Evolutionary conservation across 2,797 vertebrate genomes (phyloP).

Genomic region (Tangara arthus): DNA sequence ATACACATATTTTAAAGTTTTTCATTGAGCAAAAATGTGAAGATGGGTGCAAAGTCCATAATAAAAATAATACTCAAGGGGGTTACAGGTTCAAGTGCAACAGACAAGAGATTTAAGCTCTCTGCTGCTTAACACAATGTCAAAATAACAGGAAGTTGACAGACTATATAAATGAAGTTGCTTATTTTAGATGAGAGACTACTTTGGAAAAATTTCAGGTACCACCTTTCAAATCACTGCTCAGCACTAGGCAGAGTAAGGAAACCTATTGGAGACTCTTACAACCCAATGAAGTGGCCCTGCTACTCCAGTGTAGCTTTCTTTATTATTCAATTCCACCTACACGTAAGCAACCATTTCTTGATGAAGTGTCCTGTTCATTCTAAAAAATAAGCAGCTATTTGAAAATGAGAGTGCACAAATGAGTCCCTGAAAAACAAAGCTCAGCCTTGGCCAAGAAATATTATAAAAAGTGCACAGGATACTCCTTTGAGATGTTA

Average conservation of each 20-base stretch:
- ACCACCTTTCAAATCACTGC: background rate
- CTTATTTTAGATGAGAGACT: background rate
- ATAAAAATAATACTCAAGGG: background rate
- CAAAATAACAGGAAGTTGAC: background rate
- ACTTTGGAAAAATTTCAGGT: background rate
- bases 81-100: background rate
- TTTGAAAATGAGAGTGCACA: background rate
- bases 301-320: rapidly evolving
- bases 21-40: background rate
- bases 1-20: background rate
- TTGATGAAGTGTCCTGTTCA: background rate
- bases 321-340: background rate
- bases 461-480: background rate
- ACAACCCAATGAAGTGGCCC: background rate
- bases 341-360: background rate
- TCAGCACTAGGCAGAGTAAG: background rate
- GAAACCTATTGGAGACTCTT: background rate
- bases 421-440: background rate
- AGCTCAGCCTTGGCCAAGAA: background rate
- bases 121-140: background rate
- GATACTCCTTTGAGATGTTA: background rate
- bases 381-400: background rate
- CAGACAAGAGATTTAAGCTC: background rate
- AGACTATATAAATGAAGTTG: background rate
- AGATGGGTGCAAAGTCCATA: background rate